Base-by-base conservation (phyloP, 2,797 vertebrate species). In the Columba guinea region DNA sequence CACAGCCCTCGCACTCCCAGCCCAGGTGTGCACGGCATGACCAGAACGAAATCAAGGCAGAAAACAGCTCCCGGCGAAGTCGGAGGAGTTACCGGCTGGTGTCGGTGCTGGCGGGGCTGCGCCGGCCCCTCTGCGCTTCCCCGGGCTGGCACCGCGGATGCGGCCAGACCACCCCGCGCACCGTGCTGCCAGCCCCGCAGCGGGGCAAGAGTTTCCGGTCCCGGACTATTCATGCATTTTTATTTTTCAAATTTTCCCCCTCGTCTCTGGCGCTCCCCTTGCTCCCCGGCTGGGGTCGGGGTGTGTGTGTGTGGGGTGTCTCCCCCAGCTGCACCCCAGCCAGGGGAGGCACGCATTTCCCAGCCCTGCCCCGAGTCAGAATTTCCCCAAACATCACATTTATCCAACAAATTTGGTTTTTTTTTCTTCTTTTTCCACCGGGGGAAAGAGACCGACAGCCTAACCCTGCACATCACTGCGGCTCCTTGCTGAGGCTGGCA, bases 21-120 rank as follows among this genome's bases (percentile, higher is more conserved):
- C 64, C 93, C 95, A 92, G 94, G 94, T 92, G 94, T 13, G 80
- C 90, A 3, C 23, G 53, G 78, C 73, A 15, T 17, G 86, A 51
- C 52, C 87, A 16, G 67, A 59, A 84, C 7, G 48, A 75, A 84
- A 15, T 35, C 32, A 14, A 23, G 22, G 68, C 56, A 23, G 56
- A 26, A 37, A 27, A 21, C 62, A 7, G 39, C 7, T 9, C 46
- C 46, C 34, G 32, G 44, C 48, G 5, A 8, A 37, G 56, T 32
- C 48, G 9, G 13, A 30, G 37, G 52, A 24, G 41, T 30, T 39
- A 28, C 51, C 70, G 70, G 59, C 21, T 12, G n/a, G 12, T 4
- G 5, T 49, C 28, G 55, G 49, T 4, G 39, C 60, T 2, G 77
- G 60, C 5, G 5, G 58, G 20, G 46, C 73, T 53, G 76, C 51